These are phyloP conservation scores for Cynaeus angustus DNA, from an alignment of 2,888 invertebrate species.

Conservation along the genomic window DNA sequence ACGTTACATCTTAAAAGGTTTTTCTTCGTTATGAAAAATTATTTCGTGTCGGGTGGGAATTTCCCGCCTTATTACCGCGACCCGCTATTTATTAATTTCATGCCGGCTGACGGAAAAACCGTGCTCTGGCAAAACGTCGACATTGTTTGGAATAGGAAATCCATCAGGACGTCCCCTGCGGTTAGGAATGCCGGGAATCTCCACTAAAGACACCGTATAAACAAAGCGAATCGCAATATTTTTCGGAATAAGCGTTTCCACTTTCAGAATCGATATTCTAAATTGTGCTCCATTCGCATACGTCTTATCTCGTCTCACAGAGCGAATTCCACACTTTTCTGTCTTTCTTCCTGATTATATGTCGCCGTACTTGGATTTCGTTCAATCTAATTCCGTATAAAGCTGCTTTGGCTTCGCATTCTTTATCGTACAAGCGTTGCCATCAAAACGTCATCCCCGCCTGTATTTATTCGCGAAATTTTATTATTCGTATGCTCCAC, in stretches of 20 bases:
- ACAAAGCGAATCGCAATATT: constrained; percentile 55
- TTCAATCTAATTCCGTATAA: constrained; percentile 57
- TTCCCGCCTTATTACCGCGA: constrained; percentile 25
- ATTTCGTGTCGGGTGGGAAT: constrained; percentile 33
- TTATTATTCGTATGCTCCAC: constrained; percentile 55
- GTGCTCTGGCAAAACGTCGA: constrained; percentile 11
- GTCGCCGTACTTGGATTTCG: constrained; percentile 54
- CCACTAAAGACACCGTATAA: constrained; percentile 49
- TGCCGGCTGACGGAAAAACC: constrained; percentile 2
- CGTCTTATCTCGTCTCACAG: constrained; percentile 48
- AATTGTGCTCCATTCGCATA: constrained; percentile 52
- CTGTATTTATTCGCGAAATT: constrained; percentile 55
- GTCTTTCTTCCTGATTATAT: constrained; percentile 52
- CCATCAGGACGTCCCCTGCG: constrained; percentile 42
- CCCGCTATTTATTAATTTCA: constrained; percentile 28
- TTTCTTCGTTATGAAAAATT: constrained; percentile 52
- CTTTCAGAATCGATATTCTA: constrained; percentile 54
- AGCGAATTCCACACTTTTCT: constrained; percentile 45
- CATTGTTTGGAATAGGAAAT: constrained; percentile 29
- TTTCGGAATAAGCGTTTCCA: constrained; percentile 53
- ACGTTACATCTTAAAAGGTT: constrained; percentile 53
- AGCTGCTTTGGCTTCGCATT: constrained; percentile 54
- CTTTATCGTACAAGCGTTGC: constrained; percentile 54
- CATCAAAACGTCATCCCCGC: constrained; percentile 54
- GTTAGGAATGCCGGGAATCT: constrained; percentile 37